Evolutionary conservation across 2,113 vertebrate species (phyloP).

Genomic region (Cyprinodon variegatus): DNA sequence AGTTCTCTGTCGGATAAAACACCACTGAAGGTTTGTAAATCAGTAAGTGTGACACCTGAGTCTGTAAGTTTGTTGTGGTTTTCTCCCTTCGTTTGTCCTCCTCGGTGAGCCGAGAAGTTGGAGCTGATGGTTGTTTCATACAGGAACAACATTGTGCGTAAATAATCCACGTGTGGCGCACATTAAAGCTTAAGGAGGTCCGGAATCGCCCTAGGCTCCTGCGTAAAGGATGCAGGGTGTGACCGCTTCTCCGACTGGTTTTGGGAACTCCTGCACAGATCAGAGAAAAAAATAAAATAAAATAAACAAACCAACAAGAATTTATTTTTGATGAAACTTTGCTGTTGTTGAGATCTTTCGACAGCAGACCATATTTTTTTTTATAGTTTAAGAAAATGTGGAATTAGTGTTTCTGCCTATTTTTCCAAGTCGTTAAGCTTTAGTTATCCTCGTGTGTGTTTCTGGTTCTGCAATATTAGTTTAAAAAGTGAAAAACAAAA

Average conservation of each 20-base stretch:
- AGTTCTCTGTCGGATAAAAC: not conserved
- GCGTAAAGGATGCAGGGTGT: conserved; percentile 4
- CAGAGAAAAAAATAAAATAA: not conserved
- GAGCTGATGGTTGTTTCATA: not conserved
- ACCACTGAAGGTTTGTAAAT: conserved; percentile 8
- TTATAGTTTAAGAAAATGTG: not conserved
- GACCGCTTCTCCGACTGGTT: not conserved
- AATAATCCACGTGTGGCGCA: not conserved
- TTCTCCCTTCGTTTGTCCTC: not conserved
- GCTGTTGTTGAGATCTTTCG: not conserved
- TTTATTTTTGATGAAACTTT: not conserved
- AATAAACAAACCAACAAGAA: not conserved
- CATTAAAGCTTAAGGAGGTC: not conserved
- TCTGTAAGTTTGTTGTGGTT: not conserved
- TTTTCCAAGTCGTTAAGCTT: not conserved
- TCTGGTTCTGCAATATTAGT: not conserved
- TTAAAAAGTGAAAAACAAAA: not conserved
- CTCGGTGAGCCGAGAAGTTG: not conserved
- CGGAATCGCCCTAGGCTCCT: not conserved
- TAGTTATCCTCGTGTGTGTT: not conserved
- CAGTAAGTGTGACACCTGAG: not conserved
- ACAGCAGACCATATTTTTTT: too few relatives aligned
- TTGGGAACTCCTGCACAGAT: not conserved
- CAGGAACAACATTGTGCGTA: not conserved
- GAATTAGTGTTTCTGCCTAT: not conserved